Evolutionary conservation across 2,113 vertebrate species (phyloP), one percentile per base, ranked within the genome.

Genomic region (Ictidomys tridecemlineatus): DNA sequence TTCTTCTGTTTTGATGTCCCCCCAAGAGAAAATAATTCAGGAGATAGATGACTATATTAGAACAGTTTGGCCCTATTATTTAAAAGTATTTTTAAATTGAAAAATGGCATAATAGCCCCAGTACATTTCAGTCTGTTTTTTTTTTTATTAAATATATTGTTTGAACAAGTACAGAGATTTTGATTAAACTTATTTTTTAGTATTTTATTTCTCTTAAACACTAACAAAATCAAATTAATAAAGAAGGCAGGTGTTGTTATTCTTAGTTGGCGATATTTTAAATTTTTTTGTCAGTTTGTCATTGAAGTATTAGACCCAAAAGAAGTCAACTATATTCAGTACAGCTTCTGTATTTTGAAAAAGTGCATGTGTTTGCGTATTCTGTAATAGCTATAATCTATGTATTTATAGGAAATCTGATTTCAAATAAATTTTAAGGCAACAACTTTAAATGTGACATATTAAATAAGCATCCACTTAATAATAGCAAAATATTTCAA

Each of bases 271-370:
- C 61, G 11, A 63, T 28, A 16, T 34, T 78, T 42, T 73, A 16
- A 0, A 34, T 1, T 34, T 61, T 92, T 79, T 30, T 51, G 93
- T 53, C 22, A 77, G 30, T 53, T 89, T 76, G 78, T 5, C 7
- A 56, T 74, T 82, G 9, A 80, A 61, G 20, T 69, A 85, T n/a
- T 37, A 56, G 53, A 67, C 65, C 8, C 11, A 48, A 69, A 85
- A 85, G 42, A 89, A 61, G 42, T 76, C 17, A 79, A 1, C 8
- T 77, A 73, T 20, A 1, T 90, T 92, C 14, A 77, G 8, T 61
- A 65, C 32, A 30, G 30, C 56, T 48, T 94, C 26, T 86, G 0
- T n/a, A 42, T 69, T 91, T 97, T 91, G n/a, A 78, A 93, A 96
- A 79, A 48, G 28, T 85, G 18, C 30, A 17, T 48, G 32, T 51